phyloP scores from a whole-genome alignment of 2,888 invertebrate genomes.

The Phaedon cochleariae region DNA sequence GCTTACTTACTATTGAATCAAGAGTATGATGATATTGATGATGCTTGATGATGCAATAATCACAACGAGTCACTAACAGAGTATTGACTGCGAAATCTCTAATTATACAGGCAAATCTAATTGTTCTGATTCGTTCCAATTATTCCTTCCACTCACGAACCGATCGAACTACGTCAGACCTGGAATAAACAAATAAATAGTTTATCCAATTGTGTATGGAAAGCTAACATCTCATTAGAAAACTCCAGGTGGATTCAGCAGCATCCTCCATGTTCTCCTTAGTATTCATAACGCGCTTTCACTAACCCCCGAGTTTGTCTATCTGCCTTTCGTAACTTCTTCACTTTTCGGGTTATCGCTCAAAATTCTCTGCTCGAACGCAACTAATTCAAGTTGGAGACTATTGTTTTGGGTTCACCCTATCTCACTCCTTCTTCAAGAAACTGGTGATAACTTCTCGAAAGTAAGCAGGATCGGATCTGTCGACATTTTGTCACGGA shows the following conservation, averaged over 20 bases:
- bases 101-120: too few species aligned
- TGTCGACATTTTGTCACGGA: background rate
- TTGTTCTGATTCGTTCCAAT: too few species aligned
- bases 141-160: too few species aligned
- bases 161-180: too few species aligned
- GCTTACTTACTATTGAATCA: too few species aligned
- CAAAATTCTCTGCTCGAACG: constrained; percentile 63
- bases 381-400: constrained; percentile 64
- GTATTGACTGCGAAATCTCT: too few species aligned
- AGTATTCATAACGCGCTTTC: constrained; percentile 52
- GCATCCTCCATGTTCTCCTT: constrained; percentile 32
- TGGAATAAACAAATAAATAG: constrained; percentile 33
- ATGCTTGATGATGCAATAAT: too few species aligned
- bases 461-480: constrained; percentile 16
- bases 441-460: background rate
- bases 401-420: constrained; percentile 54
- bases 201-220: constrained; percentile 34
- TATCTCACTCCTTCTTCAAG: constrained; percentile 15
- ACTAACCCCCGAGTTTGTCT: constrained; percentile 52
- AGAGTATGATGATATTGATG: too few species aligned
- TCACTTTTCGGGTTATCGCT: constrained; percentile 60
- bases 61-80: too few species aligned
- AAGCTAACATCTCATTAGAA: constrained; percentile 49
- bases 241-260: constrained; percentile 50
- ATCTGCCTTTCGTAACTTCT: constrained; percentile 57